phyloP scores from a whole-genome alignment of 1,140 invertebrate genomes.

The Aplysia californica region DNA sequence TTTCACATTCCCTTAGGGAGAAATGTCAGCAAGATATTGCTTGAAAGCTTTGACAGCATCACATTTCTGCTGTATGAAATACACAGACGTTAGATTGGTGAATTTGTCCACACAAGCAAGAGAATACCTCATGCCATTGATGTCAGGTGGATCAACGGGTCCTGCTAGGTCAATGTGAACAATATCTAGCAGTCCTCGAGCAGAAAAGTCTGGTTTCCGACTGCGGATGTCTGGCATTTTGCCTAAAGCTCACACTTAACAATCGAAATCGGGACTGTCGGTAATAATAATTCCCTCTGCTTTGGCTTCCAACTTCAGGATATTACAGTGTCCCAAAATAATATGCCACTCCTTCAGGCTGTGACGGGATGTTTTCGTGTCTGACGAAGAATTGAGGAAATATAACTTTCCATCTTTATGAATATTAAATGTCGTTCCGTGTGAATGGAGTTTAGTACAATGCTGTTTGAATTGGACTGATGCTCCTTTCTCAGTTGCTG shows the following conservation, averaged over 20 bases:
- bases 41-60: slow-evolving; percentile 16
- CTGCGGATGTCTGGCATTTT: background rate
- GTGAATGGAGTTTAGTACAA: background rate
- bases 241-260: background rate
- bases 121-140: slow-evolving; percentile 28
- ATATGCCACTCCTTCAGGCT: background rate
- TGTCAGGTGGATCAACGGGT: slow-evolving; percentile 19
- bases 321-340: slow-evolving; percentile 10
- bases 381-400: background rate
- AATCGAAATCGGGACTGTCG: background rate
- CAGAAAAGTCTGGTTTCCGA: background rate
- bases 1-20: background rate
- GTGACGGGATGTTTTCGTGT: background rate
- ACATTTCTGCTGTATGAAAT: slow-evolving; percentile 30
- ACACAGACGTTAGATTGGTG: slow-evolving; percentile 21
- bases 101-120: slow-evolving; percentile 30
- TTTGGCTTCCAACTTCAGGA: background rate
- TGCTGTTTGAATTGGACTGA: background rate
- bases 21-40: slow-evolving; percentile 20
- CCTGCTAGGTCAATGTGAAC: slow-evolving; percentile 27
- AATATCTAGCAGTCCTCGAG: slow-evolving; percentile 13
- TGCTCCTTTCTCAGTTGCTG: slow-evolving; percentile 23
- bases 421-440: background rate
- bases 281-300: slow-evolving; percentile 4
- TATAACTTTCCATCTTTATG: background rate